Evolutionary conservation across 2,888 invertebrate species (phyloP).

Genomic region (Tetropium fuscum): DNA sequence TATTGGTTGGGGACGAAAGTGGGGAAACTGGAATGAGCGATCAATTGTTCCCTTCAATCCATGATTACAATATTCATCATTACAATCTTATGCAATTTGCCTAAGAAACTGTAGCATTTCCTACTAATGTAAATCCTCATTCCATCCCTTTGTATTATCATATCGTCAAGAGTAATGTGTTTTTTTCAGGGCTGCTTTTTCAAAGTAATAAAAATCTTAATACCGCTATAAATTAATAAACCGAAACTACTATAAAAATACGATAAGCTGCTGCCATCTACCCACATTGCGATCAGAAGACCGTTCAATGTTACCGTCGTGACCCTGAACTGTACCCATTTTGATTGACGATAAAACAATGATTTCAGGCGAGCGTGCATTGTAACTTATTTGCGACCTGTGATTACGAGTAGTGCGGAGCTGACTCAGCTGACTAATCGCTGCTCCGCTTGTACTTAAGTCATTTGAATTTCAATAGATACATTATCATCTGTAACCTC

Average conservation of each 20-base stretch:
- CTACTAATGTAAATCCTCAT: too few species aligned
- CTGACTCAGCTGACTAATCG: constrained; percentile 19
- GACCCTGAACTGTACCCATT: constrained; percentile 26
- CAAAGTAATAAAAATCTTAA: background rate
- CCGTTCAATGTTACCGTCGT: constrained; percentile 20
- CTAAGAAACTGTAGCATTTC: too few species aligned
- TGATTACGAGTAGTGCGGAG: constrained; percentile 1
- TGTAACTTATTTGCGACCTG: constrained; percentile 21
- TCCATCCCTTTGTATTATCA: too few species aligned
- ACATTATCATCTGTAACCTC: constrained; percentile 10
- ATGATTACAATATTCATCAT: too few species aligned
- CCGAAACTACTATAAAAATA: background rate
- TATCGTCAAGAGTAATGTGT: too few species aligned
- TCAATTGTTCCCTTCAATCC: too few species aligned
- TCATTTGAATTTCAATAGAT: constrained; percentile 22
- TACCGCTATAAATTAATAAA: constrained; percentile 5
- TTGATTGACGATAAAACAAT: constrained; percentile 29
- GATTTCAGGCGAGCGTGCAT: constrained; percentile 19
- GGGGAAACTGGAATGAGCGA: too few species aligned
- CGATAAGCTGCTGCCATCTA: constrained; percentile 11
- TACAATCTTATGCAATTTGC: too few species aligned
- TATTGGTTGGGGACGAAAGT: too few species aligned
- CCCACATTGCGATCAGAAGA: constrained; percentile 14
- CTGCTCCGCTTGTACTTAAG: constrained; percentile 6
- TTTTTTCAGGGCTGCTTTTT: too few species aligned